A percentile compares a stretch with the other conserved stretches of the same genome.
These are phyloP conservation scores for Drosophila pseudoananassae DNA, from an alignment of 1,140 invertebrate genomes.

Conservation along the genomic window DNA sequence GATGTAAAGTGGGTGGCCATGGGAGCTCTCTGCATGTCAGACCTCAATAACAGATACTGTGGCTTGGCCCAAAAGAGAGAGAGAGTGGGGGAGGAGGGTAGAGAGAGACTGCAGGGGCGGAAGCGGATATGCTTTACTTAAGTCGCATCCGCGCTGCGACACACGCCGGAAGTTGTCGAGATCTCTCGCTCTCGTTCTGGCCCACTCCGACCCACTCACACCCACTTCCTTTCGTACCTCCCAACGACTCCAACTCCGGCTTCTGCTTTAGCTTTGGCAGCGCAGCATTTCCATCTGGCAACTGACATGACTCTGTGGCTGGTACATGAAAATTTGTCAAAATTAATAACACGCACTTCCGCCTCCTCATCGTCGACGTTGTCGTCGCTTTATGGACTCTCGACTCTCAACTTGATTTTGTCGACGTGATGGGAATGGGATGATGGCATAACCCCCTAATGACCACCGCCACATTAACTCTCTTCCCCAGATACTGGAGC, in stretches of 20 bases:
- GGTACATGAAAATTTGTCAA: constrained; percentile 82
- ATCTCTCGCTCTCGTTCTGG: constrained; percentile 22
- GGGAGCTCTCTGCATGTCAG: constrained; percentile 60
- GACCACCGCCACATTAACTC: background rate
- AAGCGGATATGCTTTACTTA: constrained; percentile 83
- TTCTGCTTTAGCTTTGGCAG: constrained; percentile 21
- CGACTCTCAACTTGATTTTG: constrained; percentile 25
- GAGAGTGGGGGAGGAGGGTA: background rate
- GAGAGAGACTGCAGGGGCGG: constrained; percentile 54
- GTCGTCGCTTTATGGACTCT: constrained; percentile 66
- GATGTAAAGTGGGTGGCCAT: background rate
- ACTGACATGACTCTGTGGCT: constrained; percentile 45
- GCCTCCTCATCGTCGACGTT: constrained; percentile 22
- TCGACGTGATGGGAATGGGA: constrained; percentile 9
- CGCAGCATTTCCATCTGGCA: constrained; percentile 44
- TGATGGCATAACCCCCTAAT: constrained; percentile 15
- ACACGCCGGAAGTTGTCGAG: constrained; percentile 76
- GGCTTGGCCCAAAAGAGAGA: constrained; percentile 7
- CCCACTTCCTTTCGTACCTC: background rate
- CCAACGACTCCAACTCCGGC: constrained; percentile 12
- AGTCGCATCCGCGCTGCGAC: constrained; percentile 76
- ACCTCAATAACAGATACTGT: constrained; percentile 46
- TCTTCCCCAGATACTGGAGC: constrained; percentile 90
- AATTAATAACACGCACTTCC: constrained; percentile 83
- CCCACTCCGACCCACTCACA: constrained; percentile 10